phyloP scores from a whole-genome alignment of 1,140 invertebrate species.

The Drosophila sulfurigaster region DNA sequence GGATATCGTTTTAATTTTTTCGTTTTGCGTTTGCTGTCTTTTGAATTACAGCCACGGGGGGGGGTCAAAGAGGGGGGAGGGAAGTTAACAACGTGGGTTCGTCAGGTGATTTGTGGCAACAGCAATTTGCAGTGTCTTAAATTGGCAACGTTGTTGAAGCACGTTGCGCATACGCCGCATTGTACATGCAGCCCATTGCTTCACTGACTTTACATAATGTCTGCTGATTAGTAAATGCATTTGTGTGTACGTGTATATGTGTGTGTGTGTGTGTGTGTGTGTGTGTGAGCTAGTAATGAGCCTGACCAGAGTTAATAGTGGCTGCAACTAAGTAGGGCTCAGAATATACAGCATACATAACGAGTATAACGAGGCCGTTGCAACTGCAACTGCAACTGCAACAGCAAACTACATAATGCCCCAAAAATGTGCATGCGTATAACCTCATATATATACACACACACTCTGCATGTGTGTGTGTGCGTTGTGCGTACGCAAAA shows the following conservation, averaged over 20 bases:
- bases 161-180: conserved; percentile 54
- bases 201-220: conserved; percentile 77
- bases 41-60: conserved; percentile 25
- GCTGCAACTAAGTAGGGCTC: conserved; percentile 70
- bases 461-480: conserved; percentile 25
- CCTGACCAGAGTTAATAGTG: conserved; percentile 67
- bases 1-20: conserved; percentile 82
- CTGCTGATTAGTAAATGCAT: conserved; percentile 65
- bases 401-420: conserved; percentile 47
- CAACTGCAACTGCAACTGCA: conserved; percentile 25
- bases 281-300: conserved; percentile 35
- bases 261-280: conserved; percentile 1
- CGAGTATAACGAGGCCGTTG: conserved; percentile 54
- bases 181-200: conserved; percentile 50
- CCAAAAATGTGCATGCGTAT: conserved; percentile 43
- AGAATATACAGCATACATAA: conserved; percentile 54
- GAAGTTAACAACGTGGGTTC: conserved; percentile 20
- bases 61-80: not conserved
- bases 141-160: conserved; percentile 33
- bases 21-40: conserved; percentile 21
- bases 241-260: not conserved
- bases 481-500: conserved; percentile 73
- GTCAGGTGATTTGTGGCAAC: conserved; percentile 47
- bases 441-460: conserved; percentile 25
- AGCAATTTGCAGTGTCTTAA: conserved; percentile 51